Percentiles rank a stretch among this genome's conserved stretches.
These are phyloP conservation scores for Philantomba maxwellii DNA, from an alignment of 2,113 vertebrate species.

Conservation along the genomic window DNA sequence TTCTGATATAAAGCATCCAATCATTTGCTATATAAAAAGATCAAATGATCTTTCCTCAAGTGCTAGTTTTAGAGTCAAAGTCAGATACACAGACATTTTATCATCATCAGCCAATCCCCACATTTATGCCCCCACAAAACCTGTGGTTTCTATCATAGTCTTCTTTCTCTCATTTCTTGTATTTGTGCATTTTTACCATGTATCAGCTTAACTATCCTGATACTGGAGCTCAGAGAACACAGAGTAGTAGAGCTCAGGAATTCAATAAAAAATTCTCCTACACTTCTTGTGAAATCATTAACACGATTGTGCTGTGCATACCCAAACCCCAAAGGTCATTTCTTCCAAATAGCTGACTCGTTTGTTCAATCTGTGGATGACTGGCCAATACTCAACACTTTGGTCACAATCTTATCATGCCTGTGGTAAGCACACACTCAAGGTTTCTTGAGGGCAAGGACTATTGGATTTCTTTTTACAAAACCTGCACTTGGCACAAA, in stretches of 20 bases:
- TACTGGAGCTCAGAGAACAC: background rate
- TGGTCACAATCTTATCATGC: background rate
- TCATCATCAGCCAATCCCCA: background rate
- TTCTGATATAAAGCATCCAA: background rate
- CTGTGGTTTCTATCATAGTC: background rate
- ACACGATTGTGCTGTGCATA: background rate
- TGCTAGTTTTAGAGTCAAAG: background rate
- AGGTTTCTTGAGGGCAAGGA: background rate
- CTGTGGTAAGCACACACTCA: background rate
- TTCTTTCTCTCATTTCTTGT: background rate
- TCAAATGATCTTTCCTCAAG: background rate
- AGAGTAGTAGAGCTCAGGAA: background rate
- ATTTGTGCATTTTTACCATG: background rate
- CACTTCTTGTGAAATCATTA: background rate
- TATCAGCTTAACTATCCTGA: background rate
- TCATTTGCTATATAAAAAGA: background rate
- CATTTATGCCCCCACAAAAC: background rate
- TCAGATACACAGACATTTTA: background rate
- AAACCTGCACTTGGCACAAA: background rate
- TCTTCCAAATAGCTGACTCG: background rate
- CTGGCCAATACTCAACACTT: background rate
- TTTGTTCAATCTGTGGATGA: background rate
- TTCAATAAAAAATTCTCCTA: background rate
- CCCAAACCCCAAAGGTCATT: background rate
- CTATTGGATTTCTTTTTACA: background rate